Evolutionary conservation across 2,797 vertebrate species (phyloP), one percentile per base, ranked within the genome.

Genomic region (Lophura swinhoii): DNA sequence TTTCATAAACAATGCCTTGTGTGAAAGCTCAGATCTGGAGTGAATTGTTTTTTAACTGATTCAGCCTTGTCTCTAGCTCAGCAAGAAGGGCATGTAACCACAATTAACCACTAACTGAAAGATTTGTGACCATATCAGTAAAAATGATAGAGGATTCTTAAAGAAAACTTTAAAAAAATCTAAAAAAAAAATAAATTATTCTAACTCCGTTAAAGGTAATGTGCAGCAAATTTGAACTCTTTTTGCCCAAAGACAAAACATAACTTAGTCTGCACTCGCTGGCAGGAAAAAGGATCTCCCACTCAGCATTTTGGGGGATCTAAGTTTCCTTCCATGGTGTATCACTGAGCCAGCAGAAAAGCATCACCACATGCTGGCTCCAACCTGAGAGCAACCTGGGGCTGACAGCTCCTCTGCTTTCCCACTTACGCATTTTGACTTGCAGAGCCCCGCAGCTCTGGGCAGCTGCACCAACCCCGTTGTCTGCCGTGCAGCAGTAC

Each of bases 371-470:
- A 3, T 31, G 28, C 71, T 51, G 23, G 43, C 24, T 10, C 15
- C n/a, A 6, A 63, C 3, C 33, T 68, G 17, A 12, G 70, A 81
- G 22, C 1, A 0, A 31, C 17, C 16, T 29, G 16, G 6, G n/a
- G n/a, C 41, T 62, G 59, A 63, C n/a, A 78, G 3, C 3, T 56
- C 43, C 82, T 29, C n/a, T 55, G 60, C 29, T 39, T 23, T 53
- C 28, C 13, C 48, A 98, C 99, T 92, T 98, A 99, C 99, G 98
- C 99, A 99, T 99, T 98, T 99, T 99, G 41, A 99, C 98, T 97
- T 99, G 99, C 75, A 99, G 98, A 14, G 99, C 99, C 21, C 99
- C 99, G 26, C 99, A 99, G 87, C 99, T 99, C 97, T 99, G 98
- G 0, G 98, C 98, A 1, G 98, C 96, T 5, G 98, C 98, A 84